Percentiles rank a stretch among this genome's conserved stretches.
Conservation (phyloP, 2,113 vertebrate genomes). For the Oenanthe oenanthe region DNA sequence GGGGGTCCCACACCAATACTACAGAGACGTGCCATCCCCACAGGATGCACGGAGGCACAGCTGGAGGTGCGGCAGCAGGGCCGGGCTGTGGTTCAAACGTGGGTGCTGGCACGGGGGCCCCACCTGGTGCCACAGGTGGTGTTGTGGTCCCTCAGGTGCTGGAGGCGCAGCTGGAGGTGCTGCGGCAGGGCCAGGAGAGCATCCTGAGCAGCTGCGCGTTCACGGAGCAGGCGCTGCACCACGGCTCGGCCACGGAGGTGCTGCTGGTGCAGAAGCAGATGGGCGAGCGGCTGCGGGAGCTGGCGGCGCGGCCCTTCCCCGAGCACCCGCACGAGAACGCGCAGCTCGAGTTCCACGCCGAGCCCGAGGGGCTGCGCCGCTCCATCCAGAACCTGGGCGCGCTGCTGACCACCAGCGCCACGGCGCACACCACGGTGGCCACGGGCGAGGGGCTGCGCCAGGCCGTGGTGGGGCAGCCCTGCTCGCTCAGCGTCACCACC, state of each 20-base stretch:
- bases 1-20: not conserved
- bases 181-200: slow-evolving; percentile 92
- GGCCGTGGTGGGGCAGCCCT: slow-evolving; percentile 87
- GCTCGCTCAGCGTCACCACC: slow-evolving; percentile 91
- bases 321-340: slow-evolving; percentile 91
- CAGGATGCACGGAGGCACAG: slow-evolving; percentile 52
- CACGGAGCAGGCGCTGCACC: slow-evolving; percentile 91
- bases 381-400: slow-evolving; percentile 94
- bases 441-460: slow-evolving; percentile 93
- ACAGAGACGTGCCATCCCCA: fast-evolving
- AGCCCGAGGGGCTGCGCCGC: slow-evolving; percentile 88
- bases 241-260: slow-evolving; percentile 90
- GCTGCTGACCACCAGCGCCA: slow-evolving; percentile 89
- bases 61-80: not conserved
- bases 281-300: slow-evolving; percentile 87
- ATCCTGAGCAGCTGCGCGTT: slow-evolving; percentile 94
- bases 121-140: not conserved
- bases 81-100: not conserved
- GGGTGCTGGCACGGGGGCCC: not conserved
- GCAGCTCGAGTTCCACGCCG: slow-evolving; percentile 89
- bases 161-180: slow-evolving; percentile 86
- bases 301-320: slow-evolving; percentile 86
- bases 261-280: slow-evolving; percentile 95
- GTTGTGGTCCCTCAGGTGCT: slow-evolving; percentile 79
- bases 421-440: slow-evolving; percentile 90